Conservation (phyloP, 2,113 vertebrate species). For the Pristiophorus japonicus region DNA sequence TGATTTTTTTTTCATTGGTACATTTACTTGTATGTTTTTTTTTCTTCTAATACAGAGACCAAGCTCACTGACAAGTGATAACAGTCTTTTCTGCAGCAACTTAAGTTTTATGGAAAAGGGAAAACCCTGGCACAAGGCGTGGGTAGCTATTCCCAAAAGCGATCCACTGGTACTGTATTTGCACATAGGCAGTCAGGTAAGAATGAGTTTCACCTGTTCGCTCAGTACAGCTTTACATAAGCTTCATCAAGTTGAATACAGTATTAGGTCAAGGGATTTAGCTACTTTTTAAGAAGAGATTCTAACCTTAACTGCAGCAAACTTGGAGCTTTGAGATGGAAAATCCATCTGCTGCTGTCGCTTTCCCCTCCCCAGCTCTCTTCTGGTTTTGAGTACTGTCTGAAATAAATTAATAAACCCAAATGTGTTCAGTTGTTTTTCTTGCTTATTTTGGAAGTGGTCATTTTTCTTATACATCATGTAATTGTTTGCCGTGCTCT, state of each 20-base stretch:
- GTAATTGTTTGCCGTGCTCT: neutral
- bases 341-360: neutral
- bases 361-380: neutral
- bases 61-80: slow-evolving; percentile 54
- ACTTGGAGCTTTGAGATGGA: slow-evolving; percentile 28
- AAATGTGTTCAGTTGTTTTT: neutral
- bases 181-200: slow-evolving; percentile 72
- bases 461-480: neutral
- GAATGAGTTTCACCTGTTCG: neutral
- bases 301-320: slow-evolving; percentile 41
- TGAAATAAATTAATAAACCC: neutral
- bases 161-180: slow-evolving; percentile 73
- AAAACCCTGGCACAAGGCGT: slow-evolving; percentile 70
- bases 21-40: too few species aligned
- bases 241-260: slow-evolving; percentile 38
- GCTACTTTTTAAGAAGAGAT: slow-evolving; percentile 43
- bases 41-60: slow-evolving; percentile 57
- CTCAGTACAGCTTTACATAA: rapidly evolving
- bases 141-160: slow-evolving; percentile 65
- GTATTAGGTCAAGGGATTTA: slow-evolving; percentile 52
- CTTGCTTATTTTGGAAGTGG: neutral
- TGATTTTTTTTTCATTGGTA: neutral
- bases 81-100: slow-evolving; percentile 66
- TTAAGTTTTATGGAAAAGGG: slow-evolving; percentile 75
- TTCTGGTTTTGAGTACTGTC: neutral